phyloP scores from a whole-genome alignment of 2,888 invertebrate genomes.

The Cephus sareptanus region DNA sequence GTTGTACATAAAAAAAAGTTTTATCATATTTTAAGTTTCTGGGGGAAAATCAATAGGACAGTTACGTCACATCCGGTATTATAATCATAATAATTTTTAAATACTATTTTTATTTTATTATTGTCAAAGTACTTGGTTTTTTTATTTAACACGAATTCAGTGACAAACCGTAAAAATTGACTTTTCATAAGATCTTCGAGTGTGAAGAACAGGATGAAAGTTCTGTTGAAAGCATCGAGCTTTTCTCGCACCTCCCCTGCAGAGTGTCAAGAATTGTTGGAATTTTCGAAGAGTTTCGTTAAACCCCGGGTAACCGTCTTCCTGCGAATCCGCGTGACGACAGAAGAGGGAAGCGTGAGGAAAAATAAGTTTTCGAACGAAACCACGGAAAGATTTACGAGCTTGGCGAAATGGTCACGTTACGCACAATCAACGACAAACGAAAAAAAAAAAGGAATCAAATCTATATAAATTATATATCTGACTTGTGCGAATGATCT shows the following conservation, averaged over 20 bases:
- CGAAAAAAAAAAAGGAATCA: neutral
- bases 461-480: no score
- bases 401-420: neutral
- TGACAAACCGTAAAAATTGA: neutral
- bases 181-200: neutral
- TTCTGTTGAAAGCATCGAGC: neutral
- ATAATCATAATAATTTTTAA: neutral
- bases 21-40: neutral
- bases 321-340: neutral
- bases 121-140: no score
- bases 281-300: neutral
- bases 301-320: neutral
- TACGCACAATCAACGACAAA: neutral
- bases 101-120: no score
- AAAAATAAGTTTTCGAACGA: neutral
- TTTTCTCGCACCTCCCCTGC: neutral
- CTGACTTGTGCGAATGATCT: neutral
- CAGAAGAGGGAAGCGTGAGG: neutral
- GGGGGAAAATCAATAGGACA: neutral
- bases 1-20: no score
- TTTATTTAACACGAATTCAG: no score
- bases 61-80: neutral
- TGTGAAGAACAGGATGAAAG: neutral
- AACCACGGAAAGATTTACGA: neutral
- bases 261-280: neutral